Conservation (phyloP, 2,113 vertebrate species). For the Forbesichthys agassizii region DNA sequence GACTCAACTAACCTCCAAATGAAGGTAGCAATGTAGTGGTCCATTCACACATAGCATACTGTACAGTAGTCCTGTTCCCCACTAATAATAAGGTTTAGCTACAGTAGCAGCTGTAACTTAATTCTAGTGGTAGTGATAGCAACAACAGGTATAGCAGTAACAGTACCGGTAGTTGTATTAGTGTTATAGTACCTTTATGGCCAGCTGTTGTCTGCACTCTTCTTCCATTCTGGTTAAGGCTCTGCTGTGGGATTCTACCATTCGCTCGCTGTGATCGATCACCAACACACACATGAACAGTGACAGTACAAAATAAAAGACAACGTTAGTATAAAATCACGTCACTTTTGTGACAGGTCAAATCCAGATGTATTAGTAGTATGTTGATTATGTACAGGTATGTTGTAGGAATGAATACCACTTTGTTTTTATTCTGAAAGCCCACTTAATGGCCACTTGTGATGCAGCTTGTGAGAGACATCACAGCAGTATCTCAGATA, state of each 20-base stretch:
- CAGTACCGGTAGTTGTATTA: background rate
- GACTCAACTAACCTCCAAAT: no score
- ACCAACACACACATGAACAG: conserved; percentile 6
- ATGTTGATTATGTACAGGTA: no score
- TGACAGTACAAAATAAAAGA: conserved; percentile 17
- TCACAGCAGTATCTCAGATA: background rate
- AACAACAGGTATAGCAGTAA: background rate
- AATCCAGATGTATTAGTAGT: no score
- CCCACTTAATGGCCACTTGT: no score
- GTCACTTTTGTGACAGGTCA: background rate
- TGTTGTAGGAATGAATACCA: no score
- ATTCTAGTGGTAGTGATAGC: background rate
- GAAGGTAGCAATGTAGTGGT: no score
- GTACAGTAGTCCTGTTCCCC: no score
- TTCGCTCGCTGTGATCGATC: conserved; percentile 71
- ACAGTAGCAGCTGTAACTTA: no score
- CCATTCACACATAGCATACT: no score
- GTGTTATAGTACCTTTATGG: conserved; percentile 76
- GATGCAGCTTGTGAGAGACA: no score
- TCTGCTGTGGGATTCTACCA: conserved; percentile 77
- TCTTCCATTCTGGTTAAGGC: conserved; percentile 80
- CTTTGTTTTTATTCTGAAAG: no score
- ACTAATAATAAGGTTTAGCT: no score
- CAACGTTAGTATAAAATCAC: conserved; percentile 1
- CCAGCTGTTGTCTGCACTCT: conserved; percentile 71